Evolutionary conservation across 2,888 invertebrate species (phyloP), one percentile per base, ranked within the genome.

Genomic region (Apamea monoglypha): DNA sequence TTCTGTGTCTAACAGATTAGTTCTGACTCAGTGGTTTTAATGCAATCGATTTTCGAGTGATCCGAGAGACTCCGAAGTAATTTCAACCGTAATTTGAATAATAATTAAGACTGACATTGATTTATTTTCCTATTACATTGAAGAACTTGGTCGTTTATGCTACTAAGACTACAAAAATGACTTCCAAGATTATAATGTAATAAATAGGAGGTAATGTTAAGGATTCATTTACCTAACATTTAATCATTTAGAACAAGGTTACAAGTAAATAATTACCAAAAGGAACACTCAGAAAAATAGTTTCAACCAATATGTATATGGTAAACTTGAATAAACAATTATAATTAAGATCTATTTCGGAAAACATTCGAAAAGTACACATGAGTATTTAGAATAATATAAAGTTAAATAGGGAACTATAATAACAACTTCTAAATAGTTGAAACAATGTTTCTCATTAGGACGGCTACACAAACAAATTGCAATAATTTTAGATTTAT

Each of bases 401-500:
- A 53, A 59, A 76, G 59, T 73, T 80, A 70, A 63, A 74, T 56
- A 64, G 64, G 64, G 61, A 76, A 74, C 67, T 70, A 61, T 66
- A 59, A 56, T 71, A 63, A 74, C 74, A 32, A 67, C 16, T 59
- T 68, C 56, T 68, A 77, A 77, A 83, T 76, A 47, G 53, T 70
- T 72, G 21, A 71, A 69, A 79, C 79, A 76, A 84, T 63, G 71
- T 80, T 85, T 66, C 80, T 72, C 67, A 72, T 74, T 67, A 80
- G 73, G 75, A 74, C 74, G 74, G 79, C 64, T 29, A 53, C 70
- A 61, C 68, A 73, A 64, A 81, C 61, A 76, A 73, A 82, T 66
- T 82, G 29, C 67, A 84, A 78, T 80, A 68, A 78, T 68, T 79
- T 80, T 64, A 86, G 40, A 64, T 86, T 78, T 64, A 78, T 61